Percentiles rank a stretch among this genome's conserved stretches.
phyloP scores from a whole-genome alignment of 2,113 vertebrate species.

The Pseudorhombus dupliciocellatus region DNA sequence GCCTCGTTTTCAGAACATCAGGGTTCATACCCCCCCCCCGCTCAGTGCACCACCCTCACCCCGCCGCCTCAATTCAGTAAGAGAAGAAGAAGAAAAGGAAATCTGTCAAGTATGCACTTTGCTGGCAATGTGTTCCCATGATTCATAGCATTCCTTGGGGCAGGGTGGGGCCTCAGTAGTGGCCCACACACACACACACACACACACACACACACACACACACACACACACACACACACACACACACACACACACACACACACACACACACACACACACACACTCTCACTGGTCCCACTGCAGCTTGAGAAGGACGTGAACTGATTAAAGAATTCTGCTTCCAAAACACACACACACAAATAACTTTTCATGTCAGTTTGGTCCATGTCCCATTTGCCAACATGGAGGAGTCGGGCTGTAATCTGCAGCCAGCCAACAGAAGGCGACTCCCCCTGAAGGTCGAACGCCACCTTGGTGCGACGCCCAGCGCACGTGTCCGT shows the following conservation, averaged over 20 bases:
- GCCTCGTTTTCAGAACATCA: too few relatives aligned
- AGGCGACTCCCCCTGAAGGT: too few relatives aligned
- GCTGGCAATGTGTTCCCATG: constrained; percentile 45
- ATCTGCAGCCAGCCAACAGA: too few relatives aligned
- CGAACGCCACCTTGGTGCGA: too few relatives aligned
- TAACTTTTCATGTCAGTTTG: too few relatives aligned
- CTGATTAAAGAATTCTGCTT: too few relatives aligned
- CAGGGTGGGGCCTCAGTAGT: constrained; percentile 41
- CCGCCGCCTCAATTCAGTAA: constrained; percentile 17
- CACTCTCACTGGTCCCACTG: constrained; percentile 9
- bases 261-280: constrained; percentile 12
- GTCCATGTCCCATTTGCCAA: too few relatives aligned
- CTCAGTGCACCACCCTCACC: not conserved
- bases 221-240: constrained; percentile 5
- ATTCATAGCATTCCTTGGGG: constrained; percentile 60
- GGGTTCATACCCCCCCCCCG: too few relatives aligned
- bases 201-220: constrained; percentile 19
- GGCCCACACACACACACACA: constrained; percentile 17
- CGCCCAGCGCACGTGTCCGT: too few relatives aligned
- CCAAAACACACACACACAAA: too few relatives aligned
- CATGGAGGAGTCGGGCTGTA: too few relatives aligned
- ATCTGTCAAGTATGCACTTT: constrained; percentile 39
- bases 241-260: not conserved
- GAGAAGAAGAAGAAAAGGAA: constrained; percentile 26
- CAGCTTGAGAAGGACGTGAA: not conserved